Percentiles rank a stretch among this genome's conserved stretches.
Conservation (phyloP, 2,888 invertebrate genomes). For the Rhagonycha fulva region DNA sequence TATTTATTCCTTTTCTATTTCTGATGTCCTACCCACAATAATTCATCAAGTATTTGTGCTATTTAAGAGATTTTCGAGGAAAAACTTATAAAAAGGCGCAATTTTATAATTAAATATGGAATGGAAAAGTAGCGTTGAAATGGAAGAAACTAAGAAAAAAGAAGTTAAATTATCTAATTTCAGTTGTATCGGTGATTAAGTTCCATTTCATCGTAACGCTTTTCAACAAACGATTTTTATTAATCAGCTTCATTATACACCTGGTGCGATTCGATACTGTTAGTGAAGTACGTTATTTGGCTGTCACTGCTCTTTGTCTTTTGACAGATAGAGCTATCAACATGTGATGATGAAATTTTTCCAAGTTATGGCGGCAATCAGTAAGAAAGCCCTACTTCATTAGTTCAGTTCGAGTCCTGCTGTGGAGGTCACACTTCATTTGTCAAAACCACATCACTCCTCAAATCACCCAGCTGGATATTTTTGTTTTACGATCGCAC, state of each 20-base stretch:
- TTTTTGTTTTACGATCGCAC: slow-evolving; percentile 26
- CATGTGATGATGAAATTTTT: slow-evolving; percentile 51
- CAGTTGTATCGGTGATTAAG: neutral
- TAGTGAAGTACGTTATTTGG: slow-evolving; percentile 43
- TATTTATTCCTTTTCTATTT: too few species aligned
- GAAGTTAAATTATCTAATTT: neutral
- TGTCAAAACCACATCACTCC: slow-evolving; percentile 48
- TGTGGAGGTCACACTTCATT: slow-evolving; percentile 52
- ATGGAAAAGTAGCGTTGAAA: neutral
- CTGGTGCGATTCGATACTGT: slow-evolving; percentile 45
- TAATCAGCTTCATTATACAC: slow-evolving; percentile 45
- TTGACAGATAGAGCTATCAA: slow-evolving; percentile 54
- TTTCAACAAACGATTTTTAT: slow-evolving; percentile 38
- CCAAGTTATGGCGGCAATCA: slow-evolving; percentile 48
- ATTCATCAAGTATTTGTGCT: too few species aligned
- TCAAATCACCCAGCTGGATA: slow-evolving; percentile 22
- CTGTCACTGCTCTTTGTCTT: slow-evolving; percentile 47
- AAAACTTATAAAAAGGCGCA: too few species aligned
- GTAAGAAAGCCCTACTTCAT: slow-evolving; percentile 47
- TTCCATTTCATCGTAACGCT: neutral
- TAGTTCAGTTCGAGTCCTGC: slow-evolving; percentile 48
- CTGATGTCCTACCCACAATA: too few species aligned
- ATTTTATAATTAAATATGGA: too few species aligned
- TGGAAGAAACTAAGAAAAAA: neutral
- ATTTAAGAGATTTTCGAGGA: too few species aligned